Percentiles rank a stretch among this genome's conserved stretches.
Evolutionary conservation across 2,888 invertebrate species (phyloP).

Genomic region (Podabrus alpinus): DNA sequence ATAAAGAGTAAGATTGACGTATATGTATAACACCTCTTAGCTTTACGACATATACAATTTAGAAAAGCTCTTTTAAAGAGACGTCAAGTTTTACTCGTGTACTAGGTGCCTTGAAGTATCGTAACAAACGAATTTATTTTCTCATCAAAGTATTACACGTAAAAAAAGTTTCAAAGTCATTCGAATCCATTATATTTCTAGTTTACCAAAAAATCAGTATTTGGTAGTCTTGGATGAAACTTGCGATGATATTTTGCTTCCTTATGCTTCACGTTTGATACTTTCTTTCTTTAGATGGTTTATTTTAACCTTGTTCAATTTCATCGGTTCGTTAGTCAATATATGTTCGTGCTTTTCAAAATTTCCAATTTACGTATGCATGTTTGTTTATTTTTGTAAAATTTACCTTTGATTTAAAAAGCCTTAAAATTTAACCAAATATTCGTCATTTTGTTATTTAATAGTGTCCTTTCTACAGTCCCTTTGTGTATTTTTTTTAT

Average conservation of each 20-base stretch:
- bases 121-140: background rate
- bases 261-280: background rate
- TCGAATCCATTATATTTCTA: background rate
- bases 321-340: conserved; percentile 1
- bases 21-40: background rate
- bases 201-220: background rate
- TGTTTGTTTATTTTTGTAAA: background rate
- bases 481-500: background rate
- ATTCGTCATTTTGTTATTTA: background rate
- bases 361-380: background rate
- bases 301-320: background rate
- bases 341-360: background rate
- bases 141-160: background rate
- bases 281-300: background rate
- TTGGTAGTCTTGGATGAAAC: background rate
- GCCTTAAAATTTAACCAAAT: background rate
- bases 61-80: background rate
- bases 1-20: background rate
- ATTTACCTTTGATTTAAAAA: background rate
- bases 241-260: background rate
- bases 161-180: background rate
- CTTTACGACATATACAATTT: background rate
- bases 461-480: background rate
- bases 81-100: background rate
- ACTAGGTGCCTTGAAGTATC: background rate